A percentile compares a stretch with the other conserved stretches of the same genome.
Evolutionary conservation across 1,140 invertebrate species (phyloP).

Genomic region (Macrobrachium nipponense): DNA sequence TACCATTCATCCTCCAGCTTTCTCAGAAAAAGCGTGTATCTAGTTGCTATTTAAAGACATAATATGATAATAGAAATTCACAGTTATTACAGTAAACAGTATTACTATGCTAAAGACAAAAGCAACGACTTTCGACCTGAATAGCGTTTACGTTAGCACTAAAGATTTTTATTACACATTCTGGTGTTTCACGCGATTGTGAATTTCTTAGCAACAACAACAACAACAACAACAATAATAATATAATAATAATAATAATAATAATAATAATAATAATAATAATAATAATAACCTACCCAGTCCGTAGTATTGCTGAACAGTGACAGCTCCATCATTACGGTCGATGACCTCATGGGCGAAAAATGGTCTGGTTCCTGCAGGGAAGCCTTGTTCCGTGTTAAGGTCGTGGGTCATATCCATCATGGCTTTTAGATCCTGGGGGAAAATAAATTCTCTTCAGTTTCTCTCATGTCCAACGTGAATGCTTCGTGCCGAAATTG

Average conservation of each 20-base stretch:
- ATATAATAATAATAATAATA: not conserved
- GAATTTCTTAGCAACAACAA: too few species aligned
- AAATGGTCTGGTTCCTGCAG: conserved; percentile 70
- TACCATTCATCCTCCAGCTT: too few species aligned
- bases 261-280: not conserved
- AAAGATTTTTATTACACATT: too few species aligned
- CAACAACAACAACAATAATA: too few species aligned
- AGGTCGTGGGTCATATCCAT: conserved; percentile 69
- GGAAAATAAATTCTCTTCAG: not conserved
- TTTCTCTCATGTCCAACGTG: not conserved
- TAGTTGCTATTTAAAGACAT: too few species aligned
- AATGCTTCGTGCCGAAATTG: too few species aligned
- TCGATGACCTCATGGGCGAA: conserved; percentile 75
- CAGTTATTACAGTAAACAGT: too few species aligned
- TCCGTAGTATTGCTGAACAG: conserved; percentile 75
- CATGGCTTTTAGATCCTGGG: conserved; percentile 52
- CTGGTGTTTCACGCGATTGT: too few species aligned
- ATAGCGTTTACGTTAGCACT: too few species aligned
- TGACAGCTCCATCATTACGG: conserved; percentile 76
- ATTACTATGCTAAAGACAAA: too few species aligned
- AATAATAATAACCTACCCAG: conserved; percentile 68
- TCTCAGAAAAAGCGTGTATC: too few species aligned
- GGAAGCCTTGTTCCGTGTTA: conserved; percentile 75
- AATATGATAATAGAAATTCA: not conserved
- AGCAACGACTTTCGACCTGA: too few species aligned